phyloP scores from a whole-genome alignment of 1,140 invertebrate genomes.

The Hypothenemus hampei region DNA sequence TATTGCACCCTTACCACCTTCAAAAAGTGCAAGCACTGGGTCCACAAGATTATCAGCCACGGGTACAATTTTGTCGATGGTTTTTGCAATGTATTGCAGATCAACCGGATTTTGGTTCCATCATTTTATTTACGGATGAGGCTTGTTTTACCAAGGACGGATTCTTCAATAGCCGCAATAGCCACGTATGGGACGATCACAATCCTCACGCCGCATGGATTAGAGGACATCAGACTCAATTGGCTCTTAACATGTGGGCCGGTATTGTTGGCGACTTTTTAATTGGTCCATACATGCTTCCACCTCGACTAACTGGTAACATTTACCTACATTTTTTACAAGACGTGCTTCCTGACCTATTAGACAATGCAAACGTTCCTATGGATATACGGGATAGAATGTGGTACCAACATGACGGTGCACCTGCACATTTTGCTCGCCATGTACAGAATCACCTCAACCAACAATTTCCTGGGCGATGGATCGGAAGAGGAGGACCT shows the following conservation, averaged over 20 bases:
- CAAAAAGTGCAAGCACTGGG: background rate
- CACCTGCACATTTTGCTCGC: too few species aligned
- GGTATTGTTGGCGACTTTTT: slow-evolving; percentile 1
- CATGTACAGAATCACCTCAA: too few species aligned
- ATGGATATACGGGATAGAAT: background rate
- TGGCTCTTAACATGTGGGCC: slow-evolving; percentile 1
- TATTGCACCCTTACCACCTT: background rate
- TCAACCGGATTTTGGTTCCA: slow-evolving; percentile 2
- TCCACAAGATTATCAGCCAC: too few species aligned
- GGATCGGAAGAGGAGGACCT: slow-evolving; percentile 44
- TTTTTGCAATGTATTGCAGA: background rate
- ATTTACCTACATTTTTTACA: too few species aligned
- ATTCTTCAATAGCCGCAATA: background rate
- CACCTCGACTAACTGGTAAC: background rate
- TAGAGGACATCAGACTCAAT: background rate
- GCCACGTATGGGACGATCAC: slow-evolving; percentile 1
- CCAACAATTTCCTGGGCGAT: slow-evolving; percentile 37
- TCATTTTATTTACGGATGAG: slow-evolving; percentile 2
- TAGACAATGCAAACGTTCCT: background rate
- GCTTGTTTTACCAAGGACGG: slow-evolving; percentile 10
- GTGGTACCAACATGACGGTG: too few species aligned
- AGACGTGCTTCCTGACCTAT: too few species aligned
- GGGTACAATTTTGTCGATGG: background rate
- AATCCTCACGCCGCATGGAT: background rate
- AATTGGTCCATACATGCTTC: background rate